These are phyloP conservation scores for Triplophysa bombifrons DNA, from an alignment of 2,797 vertebrate genomes.

Conservation along the genomic window DNA sequence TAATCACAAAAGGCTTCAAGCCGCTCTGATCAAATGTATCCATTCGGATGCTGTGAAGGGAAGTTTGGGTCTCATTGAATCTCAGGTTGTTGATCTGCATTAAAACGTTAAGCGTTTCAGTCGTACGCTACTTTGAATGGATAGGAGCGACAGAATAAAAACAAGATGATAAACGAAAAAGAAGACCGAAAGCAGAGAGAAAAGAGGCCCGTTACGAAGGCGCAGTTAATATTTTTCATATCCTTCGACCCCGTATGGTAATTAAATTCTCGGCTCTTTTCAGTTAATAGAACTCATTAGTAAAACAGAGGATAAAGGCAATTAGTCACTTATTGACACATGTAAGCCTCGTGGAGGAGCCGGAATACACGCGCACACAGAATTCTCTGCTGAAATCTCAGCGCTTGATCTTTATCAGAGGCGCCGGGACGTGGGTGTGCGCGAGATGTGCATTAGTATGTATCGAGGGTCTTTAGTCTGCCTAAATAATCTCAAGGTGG, in stretches of 20 bases:
- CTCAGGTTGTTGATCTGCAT: constrained; percentile 58
- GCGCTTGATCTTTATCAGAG: constrained; percentile 34
- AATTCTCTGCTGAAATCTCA: constrained; percentile 24
- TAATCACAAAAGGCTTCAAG: constrained; percentile 59
- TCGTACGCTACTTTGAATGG: constrained; percentile 47
- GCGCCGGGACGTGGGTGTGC: constrained; percentile 3
- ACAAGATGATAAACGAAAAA: not conserved
- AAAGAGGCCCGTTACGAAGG: constrained; percentile 36
- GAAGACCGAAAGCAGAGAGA: constrained; percentile 3
- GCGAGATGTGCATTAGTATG: constrained; percentile 4
- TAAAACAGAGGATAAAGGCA: constrained; percentile 64
- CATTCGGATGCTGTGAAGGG: not conserved
- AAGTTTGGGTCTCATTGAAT: constrained; percentile 68
- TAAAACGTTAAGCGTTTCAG: constrained; percentile 65
- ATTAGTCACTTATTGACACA: constrained; percentile 74
- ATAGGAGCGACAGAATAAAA: not conserved
- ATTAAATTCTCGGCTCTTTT: constrained; percentile 68
- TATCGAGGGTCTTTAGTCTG: constrained; percentile 28
- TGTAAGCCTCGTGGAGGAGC: constrained; percentile 29
- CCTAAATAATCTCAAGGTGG: constrained; percentile 23
- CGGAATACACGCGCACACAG: constrained; percentile 9
- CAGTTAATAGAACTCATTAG: constrained; percentile 74
- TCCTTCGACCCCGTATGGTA: constrained; percentile 66
- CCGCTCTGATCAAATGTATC: constrained; percentile 25
- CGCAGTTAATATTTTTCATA: constrained; percentile 62